Evolutionary conservation across 2,113 vertebrate species (phyloP).

Genomic region (Uria lomvia): DNA sequence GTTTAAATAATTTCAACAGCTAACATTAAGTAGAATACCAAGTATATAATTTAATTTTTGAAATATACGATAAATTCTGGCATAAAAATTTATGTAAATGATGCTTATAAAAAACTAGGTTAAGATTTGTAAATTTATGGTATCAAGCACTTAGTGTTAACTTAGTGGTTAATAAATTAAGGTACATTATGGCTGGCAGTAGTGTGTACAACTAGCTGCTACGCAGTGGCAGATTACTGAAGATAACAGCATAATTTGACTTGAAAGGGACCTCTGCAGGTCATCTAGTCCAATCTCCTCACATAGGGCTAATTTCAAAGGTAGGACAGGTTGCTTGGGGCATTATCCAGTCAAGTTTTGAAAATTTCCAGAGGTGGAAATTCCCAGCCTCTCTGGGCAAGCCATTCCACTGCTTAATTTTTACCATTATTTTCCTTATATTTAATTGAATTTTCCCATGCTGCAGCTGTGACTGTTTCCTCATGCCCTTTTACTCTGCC

Average conservation of each 20-base stretch:
- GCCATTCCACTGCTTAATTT: background rate
- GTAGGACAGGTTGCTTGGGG: background rate
- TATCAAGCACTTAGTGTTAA: background rate
- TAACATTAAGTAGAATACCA: background rate
- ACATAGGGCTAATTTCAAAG: background rate
- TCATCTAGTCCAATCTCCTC: background rate
- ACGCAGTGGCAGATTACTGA: background rate
- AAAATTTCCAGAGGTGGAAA: background rate
- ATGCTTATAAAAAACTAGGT: fast-evolving
- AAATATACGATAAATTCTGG: background rate
- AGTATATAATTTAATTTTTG: background rate
- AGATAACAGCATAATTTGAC: background rate
- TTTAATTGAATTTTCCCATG: background rate
- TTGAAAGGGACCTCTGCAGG: background rate
- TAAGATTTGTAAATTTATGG: background rate
- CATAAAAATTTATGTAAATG: background rate
- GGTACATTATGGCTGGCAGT: background rate
- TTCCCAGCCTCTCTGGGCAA: background rate
- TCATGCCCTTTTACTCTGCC: background rate
- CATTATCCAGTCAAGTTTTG: background rate
- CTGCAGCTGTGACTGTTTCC: background rate
- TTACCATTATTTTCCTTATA: background rate
- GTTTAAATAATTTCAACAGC: background rate
- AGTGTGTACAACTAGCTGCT: background rate
- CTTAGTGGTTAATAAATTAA: background rate